Base-by-base conservation (phyloP, 2,888 invertebrate genomes). In the Agrotis clavis region DNA sequence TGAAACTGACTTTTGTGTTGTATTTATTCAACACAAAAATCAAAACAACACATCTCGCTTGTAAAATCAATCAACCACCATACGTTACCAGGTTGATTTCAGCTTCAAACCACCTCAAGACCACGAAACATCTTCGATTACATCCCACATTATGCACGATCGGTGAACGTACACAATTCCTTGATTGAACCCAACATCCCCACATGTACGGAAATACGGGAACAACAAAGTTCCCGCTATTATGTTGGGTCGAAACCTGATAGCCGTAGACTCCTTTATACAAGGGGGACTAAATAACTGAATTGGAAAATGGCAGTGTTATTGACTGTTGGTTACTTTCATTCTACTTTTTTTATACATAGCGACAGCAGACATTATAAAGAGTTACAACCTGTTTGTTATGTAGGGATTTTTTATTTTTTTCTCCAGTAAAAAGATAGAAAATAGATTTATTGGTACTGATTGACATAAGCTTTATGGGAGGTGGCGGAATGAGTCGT, bases 131-230 rank as follows among this genome's bases (percentile, higher is more conserved):
- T 53, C 19, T 73, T 74, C 35, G 35, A 66, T 59, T 48, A 59
- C 47, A 25, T 41, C 18, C 1, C 50, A 30, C 19, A 25, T 54
- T 19, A 72, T 25, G 16, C 21, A 47, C 35, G 19, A 64, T 57
- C 9, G 41, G 14, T 13, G 25, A n/a, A 48, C 6, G 65, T 25
- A 74, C 13, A 74, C 45, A 57, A 13, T 47, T 35, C 14, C 30
- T 48, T 61, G 35, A 71, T 61, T 71, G 25, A 25, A 61, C 16
- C 13, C 14, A 30, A 77, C n/a, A 41, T 66, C 53, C n/a, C 30
- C 35, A 13, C 25, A 19, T 48, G 50, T 79, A 78, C 54, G 47
- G 30, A 62, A 65, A 79, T 54, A 68, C 45, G 35, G 48, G 48
- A 48, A 45, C 19, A 67, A 78, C 45, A 73, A 73, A 53, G 2